A percentile compares a stretch with the other conserved stretches of the same genome.
Evolutionary conservation across 1,140 invertebrate genomes (phyloP).

Genomic region (Phocides pigmalion): DNA sequence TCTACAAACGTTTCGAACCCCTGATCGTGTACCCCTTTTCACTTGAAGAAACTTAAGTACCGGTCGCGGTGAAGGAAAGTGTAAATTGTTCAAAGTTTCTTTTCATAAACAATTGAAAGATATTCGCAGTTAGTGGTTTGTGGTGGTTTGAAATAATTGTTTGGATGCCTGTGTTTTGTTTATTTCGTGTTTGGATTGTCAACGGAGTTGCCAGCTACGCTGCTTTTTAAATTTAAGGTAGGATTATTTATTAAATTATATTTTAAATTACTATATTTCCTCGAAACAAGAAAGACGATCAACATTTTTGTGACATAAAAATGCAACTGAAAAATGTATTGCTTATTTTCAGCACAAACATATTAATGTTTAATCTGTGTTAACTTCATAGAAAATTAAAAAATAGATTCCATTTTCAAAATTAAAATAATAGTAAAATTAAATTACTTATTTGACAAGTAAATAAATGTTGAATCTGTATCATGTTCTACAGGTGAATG

Average conservation of each 20-base stretch:
- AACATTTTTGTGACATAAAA: no score
- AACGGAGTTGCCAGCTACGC: constrained; percentile 11
- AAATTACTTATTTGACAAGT: no score
- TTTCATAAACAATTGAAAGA: constrained; percentile 13
- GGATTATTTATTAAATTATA: constrained; percentile 1
- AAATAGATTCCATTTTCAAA: no score
- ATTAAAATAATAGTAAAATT: no score
- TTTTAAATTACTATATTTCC: neutral
- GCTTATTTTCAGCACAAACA: no score
- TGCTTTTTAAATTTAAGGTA: constrained; percentile 31
- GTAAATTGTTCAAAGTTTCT: constrained; percentile 22
- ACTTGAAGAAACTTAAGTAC: neutral
- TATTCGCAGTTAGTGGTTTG: constrained; percentile 7
- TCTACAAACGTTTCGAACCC: no score
- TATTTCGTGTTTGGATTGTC: constrained; percentile 29
- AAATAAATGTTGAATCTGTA: no score
- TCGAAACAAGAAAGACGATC: neutral
- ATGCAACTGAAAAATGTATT: no score
- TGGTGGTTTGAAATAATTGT: constrained; percentile 20
- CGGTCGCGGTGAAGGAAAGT: constrained; percentile 18
- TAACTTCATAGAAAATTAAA: no score
- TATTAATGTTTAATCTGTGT: no score
- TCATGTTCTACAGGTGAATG: no score
- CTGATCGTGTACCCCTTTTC: neutral
- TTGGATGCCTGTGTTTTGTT: constrained; percentile 31